Conservation (phyloP, 1,140 invertebrate genomes). For the Anoplolepis gracilipes region DNA sequence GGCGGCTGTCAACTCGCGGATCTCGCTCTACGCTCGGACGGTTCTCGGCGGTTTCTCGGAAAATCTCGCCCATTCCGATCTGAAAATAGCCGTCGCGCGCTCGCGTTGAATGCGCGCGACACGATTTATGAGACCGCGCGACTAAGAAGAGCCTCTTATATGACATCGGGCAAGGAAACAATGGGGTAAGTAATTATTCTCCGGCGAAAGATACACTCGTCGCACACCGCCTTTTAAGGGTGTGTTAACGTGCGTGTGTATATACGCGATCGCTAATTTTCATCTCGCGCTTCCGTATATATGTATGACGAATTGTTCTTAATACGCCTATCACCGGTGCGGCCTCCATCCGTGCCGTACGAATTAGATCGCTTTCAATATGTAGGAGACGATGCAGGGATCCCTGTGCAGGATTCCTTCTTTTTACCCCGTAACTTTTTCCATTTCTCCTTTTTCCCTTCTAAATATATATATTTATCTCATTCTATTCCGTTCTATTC, state of each 20-base stretch:
- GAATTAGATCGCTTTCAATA: constrained; percentile 38
- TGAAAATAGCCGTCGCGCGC: constrained; percentile 25
- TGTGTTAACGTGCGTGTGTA: constrained; percentile 69
- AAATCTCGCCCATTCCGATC: not conserved
- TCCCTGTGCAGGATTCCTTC: not conserved
- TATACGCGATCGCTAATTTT: constrained; percentile 59
- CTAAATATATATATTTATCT: no score
- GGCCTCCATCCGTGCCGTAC: constrained; percentile 23
- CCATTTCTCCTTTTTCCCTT: no score
- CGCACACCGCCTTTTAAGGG: constrained; percentile 78
- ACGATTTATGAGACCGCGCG: constrained; percentile 76
- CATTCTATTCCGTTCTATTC: no score
- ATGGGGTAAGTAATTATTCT: constrained; percentile 81
- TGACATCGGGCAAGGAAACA: constrained; percentile 84
- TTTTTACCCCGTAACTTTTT: no score
- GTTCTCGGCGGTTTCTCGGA: constrained; percentile 59
- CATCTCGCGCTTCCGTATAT: constrained; percentile 3
- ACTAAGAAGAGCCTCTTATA: constrained; percentile 79
- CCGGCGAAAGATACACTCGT: constrained; percentile 48
- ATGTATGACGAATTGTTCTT: constrained; percentile 47
- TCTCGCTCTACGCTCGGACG: constrained; percentile 56
- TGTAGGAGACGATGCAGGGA: constrained; percentile 27
- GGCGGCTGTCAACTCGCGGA: constrained; percentile 81
- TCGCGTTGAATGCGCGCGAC: constrained; percentile 33
- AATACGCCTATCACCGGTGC: constrained; percentile 54